Evolutionary conservation across 1,140 invertebrate species (phyloP), one percentile per base, ranked within the genome.

Genomic region (Leptinotarsa texana): DNA sequence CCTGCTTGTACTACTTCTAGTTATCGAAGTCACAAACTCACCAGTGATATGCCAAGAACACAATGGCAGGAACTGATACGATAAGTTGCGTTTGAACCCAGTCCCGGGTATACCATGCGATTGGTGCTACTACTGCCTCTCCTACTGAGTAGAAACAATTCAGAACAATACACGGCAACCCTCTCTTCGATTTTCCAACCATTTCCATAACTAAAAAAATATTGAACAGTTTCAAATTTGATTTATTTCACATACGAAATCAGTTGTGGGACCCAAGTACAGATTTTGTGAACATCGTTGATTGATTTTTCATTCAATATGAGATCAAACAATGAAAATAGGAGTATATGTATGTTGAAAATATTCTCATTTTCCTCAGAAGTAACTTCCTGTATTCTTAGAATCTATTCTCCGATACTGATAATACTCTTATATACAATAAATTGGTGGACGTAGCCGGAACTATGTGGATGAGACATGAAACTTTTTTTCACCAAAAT

Each of bases 111-210:
- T 89, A 80, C 86, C 87, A 91, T 18, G 89, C 90, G n/a, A 89
- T 80, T 6, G 89, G 81, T 3, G 89, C 89, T 2, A 92, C 83
- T 0, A 88, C 75, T 6, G 91, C 89, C 78, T 92, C 89, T 13
- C 91, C 91, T 51, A 90, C 77, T 3, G 91, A 90, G 85, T 92
- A 94, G 77, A 91, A 91, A 79, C 90, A 90, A 81, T 90, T 89
- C 5, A 90, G 84, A 1, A 90, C 88, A 27, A 91, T 87, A 18
- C 89, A 91, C 75, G 88, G 90, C 81, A 91, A 87, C 78, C 91
- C 90, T 15, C 92, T 85, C 83, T 89, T 90, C 21, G 84, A 83
- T 8, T 87, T 87, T 3, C 91, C 91, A 13, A 92, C 90, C 86
- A 91, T 88, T 85, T 93, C 92, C 17, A 92, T 87, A 57, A 89